Conservation (phyloP, 2,113 vertebrate genomes). For the Ictalurus punctatus region DNA sequence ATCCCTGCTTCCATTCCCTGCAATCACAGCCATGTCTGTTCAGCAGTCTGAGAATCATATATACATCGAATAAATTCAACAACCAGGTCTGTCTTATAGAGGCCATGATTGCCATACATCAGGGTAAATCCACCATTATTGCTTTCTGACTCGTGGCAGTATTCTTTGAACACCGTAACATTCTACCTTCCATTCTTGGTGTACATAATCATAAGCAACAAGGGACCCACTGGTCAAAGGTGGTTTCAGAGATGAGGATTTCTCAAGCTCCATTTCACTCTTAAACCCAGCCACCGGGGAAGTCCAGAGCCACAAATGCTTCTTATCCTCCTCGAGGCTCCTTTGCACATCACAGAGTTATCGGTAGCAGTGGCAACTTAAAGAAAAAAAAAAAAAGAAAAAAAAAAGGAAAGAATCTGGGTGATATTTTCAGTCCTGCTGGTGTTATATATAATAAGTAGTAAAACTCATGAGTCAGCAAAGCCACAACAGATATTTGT, state of each 20-base stretch:
- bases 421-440: conserved; percentile 31
- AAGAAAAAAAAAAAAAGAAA: neutral
- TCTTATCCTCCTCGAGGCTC: conserved; percentile 55
- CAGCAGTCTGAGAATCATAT: neutral
- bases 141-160: neutral
- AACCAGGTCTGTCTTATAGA: neutral
- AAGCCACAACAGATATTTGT: conserved; percentile 26
- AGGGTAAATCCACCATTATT: neutral
- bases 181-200: neutral
- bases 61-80: neutral
- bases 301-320: conserved; percentile 55
- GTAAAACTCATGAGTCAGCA: conserved; percentile 22
- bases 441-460: conserved; percentile 28
- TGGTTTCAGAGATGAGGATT: conserved; percentile 22
- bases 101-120: neutral
- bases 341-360: conserved; percentile 57
- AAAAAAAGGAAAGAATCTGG: conserved; percentile 17
- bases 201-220: conserved; percentile 9
- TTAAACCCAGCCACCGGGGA: conserved; percentile 36
- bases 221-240: conserved; percentile 20
- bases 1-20: neutral
- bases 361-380: too few species aligned
- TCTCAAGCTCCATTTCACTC: conserved; percentile 24
- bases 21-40: conserved; percentile 52
- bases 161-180: neutral